Base-by-base conservation (phyloP, 37 sponge, comb jelly and placozoan genomes). In the Diacarnus erythraeanus region DNA sequence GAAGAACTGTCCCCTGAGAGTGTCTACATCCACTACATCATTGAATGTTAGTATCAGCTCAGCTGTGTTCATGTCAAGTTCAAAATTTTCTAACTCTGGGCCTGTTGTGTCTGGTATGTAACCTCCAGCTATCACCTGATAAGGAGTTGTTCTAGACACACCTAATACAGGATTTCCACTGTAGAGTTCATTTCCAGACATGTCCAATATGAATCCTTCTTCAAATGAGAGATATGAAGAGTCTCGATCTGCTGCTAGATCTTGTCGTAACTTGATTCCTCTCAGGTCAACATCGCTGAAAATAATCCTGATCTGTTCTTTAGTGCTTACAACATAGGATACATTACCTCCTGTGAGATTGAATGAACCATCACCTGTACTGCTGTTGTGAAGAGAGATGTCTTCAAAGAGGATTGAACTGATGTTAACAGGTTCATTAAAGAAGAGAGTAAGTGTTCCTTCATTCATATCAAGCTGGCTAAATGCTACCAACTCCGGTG, bases 11-110 rank as follows among this genome's bases (percentile, higher is more conserved):
- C 88, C 44, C 34, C 64, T 37, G 1, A 96, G 77, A 31, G 93
- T 83, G 42, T 30, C 54, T 18, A 66, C 56, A 42, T 87, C 90
- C 37, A 93, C 67, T 27, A 96, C 88, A 77, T 96, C 97, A 82
- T 88, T 77, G 59, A 93, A 96, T 15, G 87, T 77, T 4, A 96
- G 70, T 9, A 36, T 80, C 41, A 96, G 51, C 30, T 78, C 75
- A 30, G 90, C 93, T 26, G 77, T 57, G 81, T 96, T 84, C 88
- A 96, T 83, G 38, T 96, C 90, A 41, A 96, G 81, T 23, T 86
- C 80, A 42, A 80, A 96, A 42, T 56, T 74, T 3, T 90, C 72
- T 1, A 96, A 72, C 33, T 39, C 42, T 22, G 97, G 97, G 17
- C 87, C 65, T 18, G 91, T 90, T 20, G 30, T 58, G 57, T 96